These are phyloP conservation scores for Setophaga kirtlandii DNA, from an alignment of 2,113 vertebrate species.

Conservation along the genomic window DNA sequence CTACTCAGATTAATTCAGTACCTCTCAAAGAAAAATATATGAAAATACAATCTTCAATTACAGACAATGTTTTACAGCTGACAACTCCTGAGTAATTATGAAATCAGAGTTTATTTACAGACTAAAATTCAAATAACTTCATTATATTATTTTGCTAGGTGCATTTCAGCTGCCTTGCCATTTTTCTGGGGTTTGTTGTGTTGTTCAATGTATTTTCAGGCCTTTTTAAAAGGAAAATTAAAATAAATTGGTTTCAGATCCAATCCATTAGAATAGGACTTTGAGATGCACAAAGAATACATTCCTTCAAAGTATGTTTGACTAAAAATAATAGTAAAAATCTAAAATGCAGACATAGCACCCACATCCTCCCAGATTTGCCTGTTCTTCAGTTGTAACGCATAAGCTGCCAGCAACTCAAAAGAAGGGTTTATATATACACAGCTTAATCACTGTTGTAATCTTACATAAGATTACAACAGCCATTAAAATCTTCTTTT, in stretches of 20 bases:
- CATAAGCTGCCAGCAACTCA: neutral
- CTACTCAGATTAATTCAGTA: neutral
- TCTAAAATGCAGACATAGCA: neutral
- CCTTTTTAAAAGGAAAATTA: neutral
- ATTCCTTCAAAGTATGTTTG: neutral
- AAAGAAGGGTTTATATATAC: neutral
- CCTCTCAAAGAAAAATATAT: neutral
- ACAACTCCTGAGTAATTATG: neutral
- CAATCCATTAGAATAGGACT: neutral
- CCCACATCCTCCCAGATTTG: neutral
- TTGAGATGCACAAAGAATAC: neutral
- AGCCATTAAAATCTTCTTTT: neutral
- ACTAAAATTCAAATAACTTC: neutral
- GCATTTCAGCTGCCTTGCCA: neutral
- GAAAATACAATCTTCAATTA: neutral
- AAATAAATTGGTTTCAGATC: neutral
- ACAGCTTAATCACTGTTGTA: neutral
- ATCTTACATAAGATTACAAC: neutral
- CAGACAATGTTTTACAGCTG: neutral
- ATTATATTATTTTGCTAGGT: neutral
- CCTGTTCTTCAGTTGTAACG: neutral
- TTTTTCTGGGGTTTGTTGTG: neutral
- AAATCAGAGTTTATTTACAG: conserved; percentile 14
- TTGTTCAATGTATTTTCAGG: neutral
- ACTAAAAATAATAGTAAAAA: neutral